Evolutionary conservation across 2,113 vertebrate species (phyloP), one percentile per base, ranked within the genome.

Genomic region (Neopipo cinnamomea): DNA sequence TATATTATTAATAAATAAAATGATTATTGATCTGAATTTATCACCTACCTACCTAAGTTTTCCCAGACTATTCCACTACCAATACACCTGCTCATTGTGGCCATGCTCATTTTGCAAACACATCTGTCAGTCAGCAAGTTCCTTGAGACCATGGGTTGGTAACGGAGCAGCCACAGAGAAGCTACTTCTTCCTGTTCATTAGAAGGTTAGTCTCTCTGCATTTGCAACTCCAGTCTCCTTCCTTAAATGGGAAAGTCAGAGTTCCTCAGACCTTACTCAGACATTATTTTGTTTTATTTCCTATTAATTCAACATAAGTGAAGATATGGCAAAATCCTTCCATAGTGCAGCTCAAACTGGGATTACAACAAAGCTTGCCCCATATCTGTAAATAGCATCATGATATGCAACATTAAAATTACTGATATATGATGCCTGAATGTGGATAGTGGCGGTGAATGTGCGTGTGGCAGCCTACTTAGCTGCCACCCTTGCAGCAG

Each of bases 91-190:
- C 11, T 12, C 17, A 17, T 4, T 49, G 7, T 50, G 39, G 27
- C 21, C 5, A 1, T 4, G 11, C 2, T 68, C 19, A 44, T 71
- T 71, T 67, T 72, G 31, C 37, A 66, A 82, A 80, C 46, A 55
- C 8, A n/a, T 62, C 49, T 67, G 16, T 74, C 35, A 33, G 12
- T 10, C 27, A 30, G 14, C 23, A 90, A 59, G 33, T 37, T 59
- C 8, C n/a, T n/a, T 6, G 17, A 88, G 35, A 50, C 14, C 0
- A 0, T 23, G 25, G 9, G 3, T 6, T 78, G 50, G 42, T 39
- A 61, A 88, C 27, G 52, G 24, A 70, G 53, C 35, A 72, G 41
- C 21, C 52, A 42, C 18, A 49, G 21, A 62, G 15, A 37, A 82
- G 19, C 30, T 62, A 58, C 11, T 59, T 46, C 33, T 46, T 71